A percentile compares a stretch with the other conserved stretches of the same genome.
phyloP scores from a whole-genome alignment of 2,888 invertebrate genomes.

The Ochlodes sylvanus region DNA sequence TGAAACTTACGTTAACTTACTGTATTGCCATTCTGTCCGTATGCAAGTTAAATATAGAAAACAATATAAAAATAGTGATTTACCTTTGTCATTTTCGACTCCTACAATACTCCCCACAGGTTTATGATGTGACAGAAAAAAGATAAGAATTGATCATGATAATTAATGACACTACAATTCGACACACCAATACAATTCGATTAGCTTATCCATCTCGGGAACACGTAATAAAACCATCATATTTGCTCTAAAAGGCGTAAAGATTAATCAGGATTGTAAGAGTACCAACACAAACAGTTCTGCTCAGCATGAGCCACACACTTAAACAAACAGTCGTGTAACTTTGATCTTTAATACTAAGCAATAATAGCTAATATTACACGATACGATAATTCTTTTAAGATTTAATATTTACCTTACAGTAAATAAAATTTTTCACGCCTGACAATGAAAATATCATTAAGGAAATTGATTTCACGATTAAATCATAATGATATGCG shows the following conservation, averaged over 20 bases:
- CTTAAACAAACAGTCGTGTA: not conserved
- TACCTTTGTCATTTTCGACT: constrained; percentile 21
- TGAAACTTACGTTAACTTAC: too few species aligned
- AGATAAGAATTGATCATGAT: not conserved
- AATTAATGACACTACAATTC: constrained; percentile 15
- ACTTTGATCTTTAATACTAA: constrained; percentile 7
- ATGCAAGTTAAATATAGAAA: too few species aligned
- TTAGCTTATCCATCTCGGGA: constrained; percentile 12
- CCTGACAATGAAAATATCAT: constrained; percentile 17
- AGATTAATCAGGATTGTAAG: constrained; percentile 30
- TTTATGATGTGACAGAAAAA: constrained; percentile 30
- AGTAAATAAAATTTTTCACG: constrained; percentile 8
- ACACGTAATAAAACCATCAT: constrained; percentile 12
- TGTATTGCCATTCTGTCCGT: too few species aligned
- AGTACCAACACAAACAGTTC: constrained; percentile 11
- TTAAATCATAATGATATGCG: constrained; percentile 4
- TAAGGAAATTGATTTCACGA: constrained; percentile 17
- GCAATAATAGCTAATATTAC: not conserved
- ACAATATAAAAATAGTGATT: not conserved
- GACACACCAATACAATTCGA: constrained; percentile 15
- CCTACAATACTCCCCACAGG: constrained; percentile 6
- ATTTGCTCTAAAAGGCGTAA: constrained; percentile 25
- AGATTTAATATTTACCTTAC: not conserved
- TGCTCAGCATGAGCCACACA: not conserved
- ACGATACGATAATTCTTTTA: not conserved